phyloP scores from a whole-genome alignment of 2,113 vertebrate species.

The Suricata suricatta region DNA sequence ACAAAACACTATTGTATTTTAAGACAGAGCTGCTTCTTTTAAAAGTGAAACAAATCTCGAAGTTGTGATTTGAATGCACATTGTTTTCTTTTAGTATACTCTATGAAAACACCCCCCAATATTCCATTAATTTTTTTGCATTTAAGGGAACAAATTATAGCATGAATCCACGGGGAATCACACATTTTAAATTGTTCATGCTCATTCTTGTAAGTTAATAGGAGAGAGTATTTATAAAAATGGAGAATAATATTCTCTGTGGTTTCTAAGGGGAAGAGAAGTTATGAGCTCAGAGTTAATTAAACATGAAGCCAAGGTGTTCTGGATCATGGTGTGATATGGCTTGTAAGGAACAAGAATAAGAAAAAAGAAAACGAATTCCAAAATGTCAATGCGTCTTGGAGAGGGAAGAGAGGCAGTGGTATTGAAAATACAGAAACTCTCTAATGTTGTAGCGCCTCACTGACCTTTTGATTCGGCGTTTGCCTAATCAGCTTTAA shows the following conservation, averaged over 20 bases:
- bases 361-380: neutral
- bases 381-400: neutral
- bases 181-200: constrained; percentile 53
- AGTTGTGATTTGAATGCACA: neutral
- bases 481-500: neutral
- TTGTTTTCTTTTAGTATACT: constrained; percentile 38
- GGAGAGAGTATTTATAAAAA: constrained; percentile 38
- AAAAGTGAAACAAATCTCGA: constrained; percentile 52
- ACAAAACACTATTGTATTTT: constrained; percentile 32
- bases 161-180: constrained; percentile 21
- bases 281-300: constrained; percentile 53
- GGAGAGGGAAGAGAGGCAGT: neutral
- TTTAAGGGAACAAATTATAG: constrained; percentile 62
- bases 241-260: constrained; percentile 7
- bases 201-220: constrained; percentile 34
- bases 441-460: neutral
- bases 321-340: neutral
- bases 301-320: constrained; percentile 42
- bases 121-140: constrained; percentile 40
- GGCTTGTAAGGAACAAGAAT: neutral
- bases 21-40: constrained; percentile 31
- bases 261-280: constrained; percentile 38
- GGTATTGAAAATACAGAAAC: neutral
- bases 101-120: neutral
- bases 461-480: neutral